Evolutionary conservation across 2,113 vertebrate species (phyloP), one percentile per base, ranked within the genome.

Genomic region (Seriola quinqueradiata): DNA sequence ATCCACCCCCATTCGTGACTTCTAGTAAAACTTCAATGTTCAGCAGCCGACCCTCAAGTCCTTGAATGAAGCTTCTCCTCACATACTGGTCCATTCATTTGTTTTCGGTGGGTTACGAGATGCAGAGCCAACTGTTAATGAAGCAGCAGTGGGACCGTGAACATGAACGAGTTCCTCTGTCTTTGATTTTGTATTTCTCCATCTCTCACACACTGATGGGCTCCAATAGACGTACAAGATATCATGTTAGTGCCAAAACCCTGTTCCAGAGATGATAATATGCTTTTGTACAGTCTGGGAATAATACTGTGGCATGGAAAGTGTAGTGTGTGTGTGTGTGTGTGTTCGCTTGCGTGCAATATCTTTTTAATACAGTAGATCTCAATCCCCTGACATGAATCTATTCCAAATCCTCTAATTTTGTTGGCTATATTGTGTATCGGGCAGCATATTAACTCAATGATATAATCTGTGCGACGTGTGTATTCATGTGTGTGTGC

Each of bases 401-500:
- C 50, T 23, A 32, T 36, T 74, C 60, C 48, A 83, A 71, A 81
- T 55, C 58, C 34, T 55, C 46, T 81, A 34, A 70, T 78, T 70
- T 60, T 32, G 48, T 81, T 70, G 69, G 58, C 42, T 81, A 1
- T 79, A 75, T 74, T 71, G 57, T 57, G 38, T 44, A 75, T 69
- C 74, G 70, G 71, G 42, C 71, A 4, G 50, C 65, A 25, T 75
- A 78, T 83, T 67, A 86, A 54, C 58, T 66, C 55, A 17, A 50
- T 75, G 75, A 76, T 69, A 58, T 84, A 72, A 75, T 80, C 70
- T 65, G 13, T 40, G 21, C 2, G 0, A 17, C n/a, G n/a, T 44
- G 61, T 60, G 42, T 75, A 40, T 83, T 65, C 3, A 57, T 50
- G 65, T 57, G 85, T 66, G 69, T 52, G 8, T 5, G 59, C 14